These are phyloP conservation scores for Micropoecilia bifurca DNA, from an alignment of 2,797 vertebrate genomes.

Conservation along the genomic window DNA sequence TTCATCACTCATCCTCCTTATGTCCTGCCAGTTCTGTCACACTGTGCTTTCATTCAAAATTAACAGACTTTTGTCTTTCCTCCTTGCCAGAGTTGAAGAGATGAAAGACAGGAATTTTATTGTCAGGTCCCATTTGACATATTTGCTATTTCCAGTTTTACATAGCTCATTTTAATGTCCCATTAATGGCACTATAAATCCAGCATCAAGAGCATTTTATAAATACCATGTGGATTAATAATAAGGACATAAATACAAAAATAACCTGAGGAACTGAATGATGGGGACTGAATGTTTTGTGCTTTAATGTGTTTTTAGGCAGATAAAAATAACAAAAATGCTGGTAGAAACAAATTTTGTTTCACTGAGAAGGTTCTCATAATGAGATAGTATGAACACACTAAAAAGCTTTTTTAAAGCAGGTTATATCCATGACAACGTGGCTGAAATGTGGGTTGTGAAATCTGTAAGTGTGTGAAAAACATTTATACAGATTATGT, in stretches of 20 bases:
- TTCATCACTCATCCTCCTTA: slow-evolving; percentile 27
- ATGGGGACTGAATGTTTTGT: not conserved
- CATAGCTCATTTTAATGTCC: slow-evolving; percentile 23
- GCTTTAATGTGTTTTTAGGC: not conserved
- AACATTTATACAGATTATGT: not conserved
- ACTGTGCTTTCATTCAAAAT: slow-evolving; percentile 16
- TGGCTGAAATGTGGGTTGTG: not conserved
- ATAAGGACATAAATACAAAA: not conserved
- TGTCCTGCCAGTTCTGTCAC: slow-evolving; percentile 16
- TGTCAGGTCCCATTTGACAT: slow-evolving; percentile 21
- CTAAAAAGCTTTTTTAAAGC: not conserved
- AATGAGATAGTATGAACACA: not conserved
- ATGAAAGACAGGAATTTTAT: slow-evolving; percentile 32
- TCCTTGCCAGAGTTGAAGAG: slow-evolving; percentile 25
- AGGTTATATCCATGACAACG: slow-evolving; percentile 2
- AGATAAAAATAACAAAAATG: not conserved
- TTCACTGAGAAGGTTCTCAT: not conserved
- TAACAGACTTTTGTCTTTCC: slow-evolving; percentile 39
- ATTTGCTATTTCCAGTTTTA: slow-evolving; percentile 31
- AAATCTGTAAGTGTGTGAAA: not conserved
- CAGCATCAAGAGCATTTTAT: not conserved
- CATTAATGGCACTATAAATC: not conserved
- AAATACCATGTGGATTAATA: not conserved
- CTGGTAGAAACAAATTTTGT: not conserved
- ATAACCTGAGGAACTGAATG: not conserved